Evolutionary conservation across 2,888 invertebrate genomes (phyloP).

Genomic region (Augochlorella aurata): DNA sequence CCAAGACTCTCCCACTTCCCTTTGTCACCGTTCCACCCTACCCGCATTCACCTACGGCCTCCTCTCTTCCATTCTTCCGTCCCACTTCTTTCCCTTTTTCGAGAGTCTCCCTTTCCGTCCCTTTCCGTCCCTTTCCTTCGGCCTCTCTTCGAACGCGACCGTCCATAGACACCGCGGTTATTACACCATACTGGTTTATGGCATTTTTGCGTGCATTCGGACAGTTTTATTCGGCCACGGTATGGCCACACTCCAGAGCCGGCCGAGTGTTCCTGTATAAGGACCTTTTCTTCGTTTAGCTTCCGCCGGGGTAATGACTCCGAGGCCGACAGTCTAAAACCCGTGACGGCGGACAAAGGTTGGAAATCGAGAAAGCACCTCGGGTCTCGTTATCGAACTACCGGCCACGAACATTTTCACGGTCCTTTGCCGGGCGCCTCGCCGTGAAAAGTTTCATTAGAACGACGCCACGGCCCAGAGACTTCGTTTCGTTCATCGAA

Average conservation of each 20-base stretch:
- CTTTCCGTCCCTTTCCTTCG: neutral
- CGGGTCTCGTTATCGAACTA: slow-evolving; percentile 59
- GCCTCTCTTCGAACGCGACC: neutral
- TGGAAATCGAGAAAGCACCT: slow-evolving; percentile 39
- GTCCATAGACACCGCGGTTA: slow-evolving; percentile 67
- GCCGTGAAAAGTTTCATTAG: slow-evolving; percentile 59
- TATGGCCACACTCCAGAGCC: neutral
- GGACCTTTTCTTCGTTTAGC: slow-evolving; percentile 15
- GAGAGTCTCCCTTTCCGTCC: neutral
- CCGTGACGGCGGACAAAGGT: slow-evolving; percentile 32
- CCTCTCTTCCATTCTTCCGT: slow-evolving; percentile 25
- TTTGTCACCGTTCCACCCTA: slow-evolving; percentile 44
- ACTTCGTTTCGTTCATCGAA: slow-evolving; percentile 18
- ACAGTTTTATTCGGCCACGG: slow-evolving; percentile 48
- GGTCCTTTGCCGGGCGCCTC: slow-evolving; percentile 33
- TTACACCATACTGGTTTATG: slow-evolving; percentile 72
- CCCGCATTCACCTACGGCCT: slow-evolving; percentile 6
- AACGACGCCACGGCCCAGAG: slow-evolving; percentile 39
- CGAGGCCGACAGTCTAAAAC: slow-evolving; percentile 45
- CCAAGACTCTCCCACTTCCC: slow-evolving; percentile 62
- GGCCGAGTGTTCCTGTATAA: neutral
- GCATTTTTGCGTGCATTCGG: slow-evolving; percentile 73
- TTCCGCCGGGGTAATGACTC: slow-evolving; percentile 49
- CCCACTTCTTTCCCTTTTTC: neutral
- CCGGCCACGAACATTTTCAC: slow-evolving; percentile 35